phyloP scores from a whole-genome alignment of 2,797 vertebrate species.

The Perodicticus potto region DNA sequence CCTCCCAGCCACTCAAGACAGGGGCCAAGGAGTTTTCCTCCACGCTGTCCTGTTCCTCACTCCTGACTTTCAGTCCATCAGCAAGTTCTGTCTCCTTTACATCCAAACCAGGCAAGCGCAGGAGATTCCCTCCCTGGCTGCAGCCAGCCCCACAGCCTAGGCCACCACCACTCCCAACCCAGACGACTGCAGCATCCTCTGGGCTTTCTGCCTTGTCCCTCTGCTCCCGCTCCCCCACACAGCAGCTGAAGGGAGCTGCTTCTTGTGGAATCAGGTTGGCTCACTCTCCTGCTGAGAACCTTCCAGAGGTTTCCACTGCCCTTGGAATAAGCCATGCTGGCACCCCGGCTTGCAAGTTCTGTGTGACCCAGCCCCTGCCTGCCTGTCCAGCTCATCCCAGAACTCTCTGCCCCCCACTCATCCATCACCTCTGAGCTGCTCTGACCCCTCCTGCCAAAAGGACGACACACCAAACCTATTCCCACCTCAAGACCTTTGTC shows the following conservation, averaged over 20 bases:
- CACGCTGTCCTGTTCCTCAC: background rate
- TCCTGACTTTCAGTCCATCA: background rate
- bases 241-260: background rate
- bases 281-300: background rate
- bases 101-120: background rate
- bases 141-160: background rate
- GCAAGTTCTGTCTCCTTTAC: background rate
- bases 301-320: background rate
- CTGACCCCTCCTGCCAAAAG: background rate
- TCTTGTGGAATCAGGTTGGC: background rate
- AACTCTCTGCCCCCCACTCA: background rate
- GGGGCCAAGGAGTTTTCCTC: background rate
- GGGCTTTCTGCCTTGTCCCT: background rate
- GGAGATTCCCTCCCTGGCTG: background rate
- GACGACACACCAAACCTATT: background rate
- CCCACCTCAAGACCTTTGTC: background rate
- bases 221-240: background rate
- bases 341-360: background rate
- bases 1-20: fast-evolving
- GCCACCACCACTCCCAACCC: background rate
- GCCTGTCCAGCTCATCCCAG: background rate
- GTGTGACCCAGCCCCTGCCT: too few species aligned
- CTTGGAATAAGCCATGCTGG: background rate
- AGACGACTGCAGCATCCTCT: fast-evolving
- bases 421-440: background rate